These are phyloP conservation scores for Tetropium fuscum DNA, from an alignment of 2,888 invertebrate species.

Conservation along the genomic window DNA sequence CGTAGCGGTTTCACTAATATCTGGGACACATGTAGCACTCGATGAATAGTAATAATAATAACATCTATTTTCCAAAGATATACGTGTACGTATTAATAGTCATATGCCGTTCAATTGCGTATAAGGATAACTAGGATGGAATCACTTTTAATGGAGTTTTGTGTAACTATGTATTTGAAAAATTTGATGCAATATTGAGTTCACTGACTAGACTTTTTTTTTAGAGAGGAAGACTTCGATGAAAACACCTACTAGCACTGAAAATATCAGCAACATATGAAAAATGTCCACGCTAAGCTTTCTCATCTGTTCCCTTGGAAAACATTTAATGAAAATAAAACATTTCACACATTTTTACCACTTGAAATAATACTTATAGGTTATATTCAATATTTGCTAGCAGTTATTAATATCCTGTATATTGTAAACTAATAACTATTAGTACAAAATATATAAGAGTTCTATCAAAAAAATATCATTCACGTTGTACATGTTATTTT, in stretches of 20 bases:
- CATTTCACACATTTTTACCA: conserved; percentile 17
- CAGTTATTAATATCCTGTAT: conserved; percentile 8
- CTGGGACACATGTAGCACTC: too few relatives aligned
- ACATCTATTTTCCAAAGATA: too few relatives aligned
- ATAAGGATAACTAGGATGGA: too few relatives aligned
- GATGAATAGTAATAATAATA: too few relatives aligned
- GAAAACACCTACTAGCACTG: conserved; percentile 57
- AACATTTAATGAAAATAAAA: conserved; percentile 16
- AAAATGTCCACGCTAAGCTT: conserved; percentile 37
- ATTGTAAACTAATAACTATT: conserved; percentile 18
- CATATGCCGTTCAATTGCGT: too few relatives aligned
- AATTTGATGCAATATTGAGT: too few relatives aligned
- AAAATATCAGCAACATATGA: conserved; percentile 33
- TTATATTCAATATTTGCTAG: conserved; percentile 12
- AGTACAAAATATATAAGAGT: conserved; percentile 33
- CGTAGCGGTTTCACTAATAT: too few relatives aligned
- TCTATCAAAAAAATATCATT: conserved; percentile 24
- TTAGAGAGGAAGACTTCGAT: conserved; percentile 59
- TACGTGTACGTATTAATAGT: too few relatives aligned
- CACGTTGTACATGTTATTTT: conserved; percentile 28
- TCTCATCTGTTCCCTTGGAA: conserved; percentile 32
- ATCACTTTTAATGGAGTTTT: too few relatives aligned
- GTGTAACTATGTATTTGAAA: too few relatives aligned
- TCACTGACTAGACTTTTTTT: too few relatives aligned
- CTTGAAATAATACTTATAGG: conserved; percentile 16